Percentiles rank a stretch among this genome's conserved stretches.
Evolutionary conservation across 2,113 vertebrate species (phyloP).

Genomic region (Montifringilla adamsi): DNA sequence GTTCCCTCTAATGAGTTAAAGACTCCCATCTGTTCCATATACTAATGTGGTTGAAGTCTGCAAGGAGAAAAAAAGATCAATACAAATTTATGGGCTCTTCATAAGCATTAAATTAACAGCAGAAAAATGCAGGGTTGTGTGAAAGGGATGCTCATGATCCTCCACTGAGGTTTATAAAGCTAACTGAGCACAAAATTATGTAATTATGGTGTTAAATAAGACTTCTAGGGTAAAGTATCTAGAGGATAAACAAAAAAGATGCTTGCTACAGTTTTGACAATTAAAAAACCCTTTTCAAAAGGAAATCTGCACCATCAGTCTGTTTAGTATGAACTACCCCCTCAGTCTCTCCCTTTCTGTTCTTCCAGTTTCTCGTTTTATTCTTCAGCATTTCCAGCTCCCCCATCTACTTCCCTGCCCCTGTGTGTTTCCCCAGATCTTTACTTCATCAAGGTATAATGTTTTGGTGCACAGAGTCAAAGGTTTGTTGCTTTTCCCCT

Average conservation of each 20-base stretch:
- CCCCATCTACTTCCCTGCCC: not conserved
- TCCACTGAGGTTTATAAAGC: conserved; percentile 42
- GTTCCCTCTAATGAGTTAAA: conserved; percentile 63
- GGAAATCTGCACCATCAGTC: not conserved
- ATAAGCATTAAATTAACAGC: conserved; percentile 58
- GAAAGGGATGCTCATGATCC: not conserved
- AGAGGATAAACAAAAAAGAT: not conserved
- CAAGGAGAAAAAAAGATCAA: conserved; percentile 37
- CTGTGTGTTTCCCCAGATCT: not conserved
- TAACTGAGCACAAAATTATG: conserved; percentile 42
- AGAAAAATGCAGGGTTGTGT: not conserved
- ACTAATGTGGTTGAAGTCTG: conserved; percentile 33
- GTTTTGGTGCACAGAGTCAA: not conserved
- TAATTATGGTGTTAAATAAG: conserved; percentile 57
- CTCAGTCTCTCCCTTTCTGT: not conserved
- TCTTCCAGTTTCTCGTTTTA: not conserved
- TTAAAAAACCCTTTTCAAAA: not conserved
- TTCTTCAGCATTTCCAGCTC: not conserved
- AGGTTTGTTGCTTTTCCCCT: not conserved
- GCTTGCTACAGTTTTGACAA: not conserved
- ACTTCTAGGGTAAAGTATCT: not conserved
- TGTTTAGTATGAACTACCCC: not conserved
- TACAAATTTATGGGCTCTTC: conserved; percentile 60
- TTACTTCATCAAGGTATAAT: not conserved
- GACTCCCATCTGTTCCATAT: conserved; percentile 61